A percentile compares a stretch with the other conserved stretches of the same genome.
phyloP scores from a whole-genome alignment of 2,113 vertebrate genomes.

The Uropsilus gracilis region DNA sequence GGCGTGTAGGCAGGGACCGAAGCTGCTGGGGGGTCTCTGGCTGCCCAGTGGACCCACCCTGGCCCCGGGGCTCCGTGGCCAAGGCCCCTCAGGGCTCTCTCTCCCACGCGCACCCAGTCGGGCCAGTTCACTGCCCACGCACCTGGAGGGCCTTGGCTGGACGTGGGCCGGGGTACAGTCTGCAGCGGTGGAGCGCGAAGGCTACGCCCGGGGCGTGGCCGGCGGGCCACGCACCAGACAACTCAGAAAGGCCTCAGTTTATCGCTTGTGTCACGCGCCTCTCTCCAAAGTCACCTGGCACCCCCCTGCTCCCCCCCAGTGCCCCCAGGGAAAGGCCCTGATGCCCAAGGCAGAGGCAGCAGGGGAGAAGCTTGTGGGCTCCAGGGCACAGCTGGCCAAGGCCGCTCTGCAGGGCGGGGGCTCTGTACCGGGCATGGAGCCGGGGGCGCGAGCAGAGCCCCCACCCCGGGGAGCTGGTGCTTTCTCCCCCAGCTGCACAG shows the following conservation, averaged over 20 bases:
- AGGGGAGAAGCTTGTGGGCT: background rate
- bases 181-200: too few relatives aligned
- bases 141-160: too few relatives aligned
- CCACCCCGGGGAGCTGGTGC: too few relatives aligned
- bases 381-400: background rate
- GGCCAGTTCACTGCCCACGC: too few relatives aligned
- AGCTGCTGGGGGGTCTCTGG: background rate
- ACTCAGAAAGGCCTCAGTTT: background rate
- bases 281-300: background rate
- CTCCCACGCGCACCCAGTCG: too few relatives aligned
- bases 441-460: background rate
- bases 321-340: background rate
- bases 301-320: background rate
- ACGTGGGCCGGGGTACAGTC: too few relatives aligned
- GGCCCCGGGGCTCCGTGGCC: background rate
- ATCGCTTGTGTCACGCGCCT: background rate
- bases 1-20: too few relatives aligned
- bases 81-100: fast-evolving
- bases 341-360: background rate
- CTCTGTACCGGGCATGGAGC: background rate
- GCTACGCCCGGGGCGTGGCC: too few relatives aligned
- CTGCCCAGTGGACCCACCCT: background rate
- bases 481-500: too few relatives aligned
- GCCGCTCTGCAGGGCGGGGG: too few relatives aligned
- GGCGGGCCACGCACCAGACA: too few relatives aligned